Evolutionary conservation across 23 tunicate species (phyloP), one percentile per base, ranked within the genome.

Genomic region (Phallusia fumigata): DNA sequence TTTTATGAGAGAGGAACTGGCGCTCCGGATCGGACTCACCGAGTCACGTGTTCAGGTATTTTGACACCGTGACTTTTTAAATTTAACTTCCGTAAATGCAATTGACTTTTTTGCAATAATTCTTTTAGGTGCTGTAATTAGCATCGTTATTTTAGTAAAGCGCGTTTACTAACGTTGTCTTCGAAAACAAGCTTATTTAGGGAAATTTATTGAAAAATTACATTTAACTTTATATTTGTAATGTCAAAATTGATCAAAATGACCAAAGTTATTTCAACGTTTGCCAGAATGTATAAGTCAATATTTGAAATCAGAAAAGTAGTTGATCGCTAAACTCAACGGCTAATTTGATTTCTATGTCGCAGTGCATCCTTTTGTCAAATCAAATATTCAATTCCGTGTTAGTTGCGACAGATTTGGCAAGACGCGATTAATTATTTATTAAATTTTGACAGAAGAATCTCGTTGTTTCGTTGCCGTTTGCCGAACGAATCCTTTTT

Each of bases 1-100:
- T 73, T 94, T 94, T 65, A 94, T 94, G 98, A 85, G 98, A 32
- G 98, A 94, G 35, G 98, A 94, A 74, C 50, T 94, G 75, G 98
- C 98, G 18, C 52, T 31, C 31, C 65, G 91, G 65, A 94, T 94
- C 36, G 94, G 94, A 0, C 76, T 94, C 19, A 80, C 98, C 32
- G 98, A 94, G 75, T 91, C 98, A 35, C 81, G 98, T 69, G 98
- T 94, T 22, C 98, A 94, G 94, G 98, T 94, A 73, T 65, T 40
- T 40, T 40, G 47, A 3, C 10, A 40, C 28, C 33, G 5, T 12
- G 31, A 11, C 11, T 11, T 65, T 65, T 65, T 5, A 65, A 65
- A 65, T 26, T 65, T 5, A 65, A 65, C 3, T 11, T 5, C 11
- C 11, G 11, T 6, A 65, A 26, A 65, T 28, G 12, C 32, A 65